These are phyloP conservation scores for Catostylus mosaicus DNA, from an alignment of 30 jellyfish, hydroid and myxozoan species.

Conservation along the genomic window DNA sequence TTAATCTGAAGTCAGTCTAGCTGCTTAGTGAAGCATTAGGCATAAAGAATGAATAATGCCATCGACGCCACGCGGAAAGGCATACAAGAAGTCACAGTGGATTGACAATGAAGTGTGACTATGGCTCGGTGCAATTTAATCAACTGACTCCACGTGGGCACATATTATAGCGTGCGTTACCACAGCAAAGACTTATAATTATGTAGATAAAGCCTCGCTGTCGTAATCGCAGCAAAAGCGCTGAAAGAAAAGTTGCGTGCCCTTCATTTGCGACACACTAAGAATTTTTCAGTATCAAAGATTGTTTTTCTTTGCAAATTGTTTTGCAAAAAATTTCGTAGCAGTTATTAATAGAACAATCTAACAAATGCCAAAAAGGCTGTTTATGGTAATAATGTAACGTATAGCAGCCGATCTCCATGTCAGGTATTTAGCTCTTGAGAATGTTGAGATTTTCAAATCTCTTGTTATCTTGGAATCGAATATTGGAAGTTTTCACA, in stretches of 20 bases:
- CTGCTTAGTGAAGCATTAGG: slow-evolving; percentile 30
- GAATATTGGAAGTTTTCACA: too few species aligned
- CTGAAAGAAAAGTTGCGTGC: not conserved
- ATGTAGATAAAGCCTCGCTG: not conserved
- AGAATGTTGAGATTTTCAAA: too few species aligned
- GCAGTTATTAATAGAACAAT: too few species aligned
- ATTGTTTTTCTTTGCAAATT: too few species aligned
- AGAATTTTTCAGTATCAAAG: too few species aligned
- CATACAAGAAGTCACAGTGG: not conserved
- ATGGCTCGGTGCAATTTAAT: not conserved
- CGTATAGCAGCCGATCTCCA: too few species aligned
- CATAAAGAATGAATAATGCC: slow-evolving; percentile 3
- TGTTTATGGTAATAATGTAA: too few species aligned
- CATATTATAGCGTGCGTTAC: not conserved
- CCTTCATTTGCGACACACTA: too few species aligned
- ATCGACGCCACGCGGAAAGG: slow-evolving; percentile 39
- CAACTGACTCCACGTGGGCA: not conserved
- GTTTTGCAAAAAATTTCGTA: too few species aligned
- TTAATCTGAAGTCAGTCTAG: not conserved
- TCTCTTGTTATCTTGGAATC: too few species aligned
- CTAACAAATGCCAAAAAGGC: too few species aligned
- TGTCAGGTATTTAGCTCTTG: too few species aligned
- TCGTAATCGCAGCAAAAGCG: not conserved
- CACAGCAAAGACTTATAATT: not conserved
- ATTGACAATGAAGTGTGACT: slow-evolving; percentile 10